These are phyloP conservation scores for Erythrolamprus reginae DNA, from an alignment of 2,113 vertebrate species.

Conservation along the genomic window DNA sequence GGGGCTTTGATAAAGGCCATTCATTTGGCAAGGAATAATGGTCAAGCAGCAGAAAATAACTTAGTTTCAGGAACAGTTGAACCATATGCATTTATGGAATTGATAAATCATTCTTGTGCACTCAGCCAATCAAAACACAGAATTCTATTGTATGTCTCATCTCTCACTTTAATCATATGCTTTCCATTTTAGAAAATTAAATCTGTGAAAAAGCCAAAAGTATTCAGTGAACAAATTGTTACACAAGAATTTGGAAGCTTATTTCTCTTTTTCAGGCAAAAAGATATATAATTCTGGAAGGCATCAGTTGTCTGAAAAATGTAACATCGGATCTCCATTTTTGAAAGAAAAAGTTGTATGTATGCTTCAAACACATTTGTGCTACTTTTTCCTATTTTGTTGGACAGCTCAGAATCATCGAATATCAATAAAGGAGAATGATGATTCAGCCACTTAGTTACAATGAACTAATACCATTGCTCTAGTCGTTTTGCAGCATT, in stretches of 20 bases:
- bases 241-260: slow-evolving; percentile 14
- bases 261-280: slow-evolving; percentile 15
- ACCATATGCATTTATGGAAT: slow-evolving; percentile 7
- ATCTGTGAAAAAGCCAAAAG: slow-evolving; percentile 15
- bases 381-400: neutral
- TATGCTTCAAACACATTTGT: fast-evolving
- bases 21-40: slow-evolving; percentile 27
- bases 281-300: slow-evolving; percentile 23
- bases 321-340: neutral
- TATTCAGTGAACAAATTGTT: slow-evolving; percentile 17
- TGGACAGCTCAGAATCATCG: neutral
- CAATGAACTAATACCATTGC: neutral
- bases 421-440: neutral
- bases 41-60: slow-evolving; percentile 39
- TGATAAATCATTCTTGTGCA: slow-evolving; percentile 8
- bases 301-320: neutral
- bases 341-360: neutral
- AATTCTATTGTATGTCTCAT: neutral
- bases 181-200: slow-evolving; percentile 16
- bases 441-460: neutral
- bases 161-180: slow-evolving; percentile 37
- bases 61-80: slow-evolving; percentile 19
- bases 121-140: fast-evolving
- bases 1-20: slow-evolving; percentile 28
- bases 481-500: neutral